Evolutionary conservation across 2,113 vertebrate genomes (phyloP), one percentile per base, ranked within the genome.

Genomic region (Eublepharis macularius): DNA sequence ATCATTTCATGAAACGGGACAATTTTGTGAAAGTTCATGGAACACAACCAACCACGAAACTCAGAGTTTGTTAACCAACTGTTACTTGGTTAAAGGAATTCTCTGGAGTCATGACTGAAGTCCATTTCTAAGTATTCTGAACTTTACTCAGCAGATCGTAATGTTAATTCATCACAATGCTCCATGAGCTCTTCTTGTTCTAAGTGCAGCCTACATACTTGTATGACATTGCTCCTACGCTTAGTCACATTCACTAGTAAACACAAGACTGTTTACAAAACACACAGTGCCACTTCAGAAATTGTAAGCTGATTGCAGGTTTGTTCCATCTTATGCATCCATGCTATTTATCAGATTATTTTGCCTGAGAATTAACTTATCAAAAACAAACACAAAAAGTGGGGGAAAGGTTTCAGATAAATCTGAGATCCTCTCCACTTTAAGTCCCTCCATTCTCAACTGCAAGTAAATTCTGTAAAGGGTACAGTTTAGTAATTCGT

Each of bases 401-500:
- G 16, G 45, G 47, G 13, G 77, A 0, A 45, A 41, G 87, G 1
- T 0, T 87, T 89, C 79, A 87, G 63, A 85, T 81, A 85, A 75
- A 57, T 76, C 45, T 6, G 0, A 76, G 21, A 6, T 47, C 60
- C 84, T 91, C 73, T 91, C 90, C 65, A 69, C 0, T 0, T 69
- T 78, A 70, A 76, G 24, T n/a, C 45, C 81, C 81, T 60, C 66
- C 60, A 26, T 14, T 4, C 13, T 79, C 19, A 57, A 60, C 82
- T 88, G 0, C 45, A 76, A 36, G 74, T 73, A 76, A 75, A 90
- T 82, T 86, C 85, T 91, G 80, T 91, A 88, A 80, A 84, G 69
- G 82, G 91, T 89, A 79, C 76, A 91, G 79, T 36, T 76, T 84
- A 87, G 34, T 2, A 36, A 81, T 70, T 82, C 84, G 82, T 0